These are phyloP conservation scores for Amazonetta brasiliensis DNA, from an alignment of 2,797 vertebrate genomes.

Conservation along the genomic window DNA sequence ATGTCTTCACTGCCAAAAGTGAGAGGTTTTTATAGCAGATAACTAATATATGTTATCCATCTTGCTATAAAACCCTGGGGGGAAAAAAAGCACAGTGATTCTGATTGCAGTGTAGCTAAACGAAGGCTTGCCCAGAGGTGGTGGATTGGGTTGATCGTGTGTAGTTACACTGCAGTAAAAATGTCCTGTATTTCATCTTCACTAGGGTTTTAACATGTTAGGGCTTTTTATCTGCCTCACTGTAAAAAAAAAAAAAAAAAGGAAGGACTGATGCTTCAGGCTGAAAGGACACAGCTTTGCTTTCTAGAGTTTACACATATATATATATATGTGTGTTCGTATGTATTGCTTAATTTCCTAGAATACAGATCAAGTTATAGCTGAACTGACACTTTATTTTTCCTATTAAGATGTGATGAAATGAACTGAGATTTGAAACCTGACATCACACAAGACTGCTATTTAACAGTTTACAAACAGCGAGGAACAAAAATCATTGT, in stretches of 20 bases:
- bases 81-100: neutral
- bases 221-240: neutral
- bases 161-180: slow-evolving; percentile 19
- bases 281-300: neutral
- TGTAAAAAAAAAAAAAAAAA: neutral
- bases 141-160: neutral
- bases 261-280: neutral
- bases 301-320: neutral
- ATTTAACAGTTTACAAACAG: neutral
- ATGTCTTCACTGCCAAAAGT: neutral
- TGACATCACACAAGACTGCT: neutral
- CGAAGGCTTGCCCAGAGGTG: neutral
- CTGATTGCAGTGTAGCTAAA: neutral
- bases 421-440: neutral
- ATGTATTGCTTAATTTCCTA: neutral
- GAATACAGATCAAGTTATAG: neutral
- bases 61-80: neutral
- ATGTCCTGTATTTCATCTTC: neutral
- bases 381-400: neutral
- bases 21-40: neutral
- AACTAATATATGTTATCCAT: slow-evolving; percentile 1
- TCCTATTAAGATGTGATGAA: neutral
- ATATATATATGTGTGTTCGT: neutral
- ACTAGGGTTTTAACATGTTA: neutral
- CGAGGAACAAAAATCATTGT: neutral